Conservation (phyloP, 92 coral and sea anemone genomes). For the Porites evermanni region DNA sequence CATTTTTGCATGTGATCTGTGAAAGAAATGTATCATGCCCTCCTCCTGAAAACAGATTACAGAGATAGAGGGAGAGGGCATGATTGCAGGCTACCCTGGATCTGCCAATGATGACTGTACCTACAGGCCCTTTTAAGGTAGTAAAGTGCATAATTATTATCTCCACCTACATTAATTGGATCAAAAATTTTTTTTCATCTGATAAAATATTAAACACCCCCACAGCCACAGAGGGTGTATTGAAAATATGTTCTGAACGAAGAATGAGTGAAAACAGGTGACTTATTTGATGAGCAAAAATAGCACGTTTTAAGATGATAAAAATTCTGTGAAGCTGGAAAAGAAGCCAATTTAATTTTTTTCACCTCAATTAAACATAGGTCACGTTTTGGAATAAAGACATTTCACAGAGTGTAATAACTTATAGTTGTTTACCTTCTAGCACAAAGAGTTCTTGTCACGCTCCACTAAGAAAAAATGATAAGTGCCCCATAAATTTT, state of each 20-base stretch:
- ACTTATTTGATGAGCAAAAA: neutral
- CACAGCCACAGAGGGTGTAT: neutral
- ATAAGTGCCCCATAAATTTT: neutral
- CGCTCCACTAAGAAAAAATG: neutral
- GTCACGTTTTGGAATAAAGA: neutral
- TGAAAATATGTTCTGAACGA: too few species aligned
- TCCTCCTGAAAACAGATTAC: too few species aligned
- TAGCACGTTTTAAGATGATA: too few species aligned
- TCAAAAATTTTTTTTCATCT: slow-evolving; percentile 8
- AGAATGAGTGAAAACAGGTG: neutral
- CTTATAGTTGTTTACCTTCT: neutral
- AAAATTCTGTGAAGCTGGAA: too few species aligned
- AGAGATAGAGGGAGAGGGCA: too few species aligned
- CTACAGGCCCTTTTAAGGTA: too few species aligned
- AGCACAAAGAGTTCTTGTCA: neutral
- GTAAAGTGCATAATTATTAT: too few species aligned
- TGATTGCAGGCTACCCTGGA: too few species aligned
- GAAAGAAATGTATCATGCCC: too few species aligned
- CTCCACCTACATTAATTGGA: neutral
- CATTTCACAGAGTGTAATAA: slow-evolving; percentile 4
- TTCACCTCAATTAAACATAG: too few species aligned
- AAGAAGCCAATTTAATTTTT: neutral
- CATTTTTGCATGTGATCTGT: too few species aligned
- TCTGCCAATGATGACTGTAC: too few species aligned
- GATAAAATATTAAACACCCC: slow-evolving; percentile 33